Conservation (phyloP, 1,140 invertebrate genomes). For the Polypedilum vanderplanki region DNA sequence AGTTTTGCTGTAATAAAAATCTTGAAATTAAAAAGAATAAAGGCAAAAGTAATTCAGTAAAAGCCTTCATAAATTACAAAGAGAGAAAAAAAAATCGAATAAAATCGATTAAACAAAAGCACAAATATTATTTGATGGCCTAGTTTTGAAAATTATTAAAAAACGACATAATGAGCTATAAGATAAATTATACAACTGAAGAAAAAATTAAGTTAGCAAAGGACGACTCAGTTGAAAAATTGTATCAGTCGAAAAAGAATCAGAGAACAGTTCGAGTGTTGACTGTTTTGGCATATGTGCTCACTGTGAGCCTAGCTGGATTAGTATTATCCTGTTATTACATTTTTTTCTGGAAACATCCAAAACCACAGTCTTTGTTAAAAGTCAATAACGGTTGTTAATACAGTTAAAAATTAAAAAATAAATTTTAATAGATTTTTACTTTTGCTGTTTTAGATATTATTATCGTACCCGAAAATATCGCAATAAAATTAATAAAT, state of each 20-base stretch:
- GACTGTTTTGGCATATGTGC: constrained; percentile 90
- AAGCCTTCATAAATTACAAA: not conserved
- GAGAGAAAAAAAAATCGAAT: not conserved
- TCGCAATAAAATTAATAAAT: constrained; percentile 42
- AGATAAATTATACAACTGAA: constrained; percentile 27
- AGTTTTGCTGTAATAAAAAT: not conserved
- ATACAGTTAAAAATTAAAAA: not conserved
- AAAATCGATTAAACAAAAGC: not conserved
- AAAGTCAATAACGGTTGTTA: constrained; percentile 37
- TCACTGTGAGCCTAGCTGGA: constrained; percentile 89
- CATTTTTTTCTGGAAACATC: constrained; percentile 85
- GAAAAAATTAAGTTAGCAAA: constrained; percentile 30
- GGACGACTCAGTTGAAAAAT: not conserved
- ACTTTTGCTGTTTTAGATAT: constrained; percentile 37
- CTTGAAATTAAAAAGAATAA: not conserved
- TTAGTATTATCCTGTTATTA: constrained; percentile 94
- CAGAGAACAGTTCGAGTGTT: constrained; percentile 85
- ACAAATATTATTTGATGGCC: not conserved
- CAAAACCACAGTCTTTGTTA: constrained; percentile 49
- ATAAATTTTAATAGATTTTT: not conserved
- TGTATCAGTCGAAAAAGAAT: constrained; percentile 43
- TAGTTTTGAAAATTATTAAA: not conserved
- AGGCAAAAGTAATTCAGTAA: too few species aligned
- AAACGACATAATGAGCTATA: not conserved
- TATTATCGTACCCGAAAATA: constrained; percentile 45